These are phyloP conservation scores for Lamellibrachia satsuma DNA, from an alignment of 2,888 invertebrate genomes.

Conservation along the genomic window DNA sequence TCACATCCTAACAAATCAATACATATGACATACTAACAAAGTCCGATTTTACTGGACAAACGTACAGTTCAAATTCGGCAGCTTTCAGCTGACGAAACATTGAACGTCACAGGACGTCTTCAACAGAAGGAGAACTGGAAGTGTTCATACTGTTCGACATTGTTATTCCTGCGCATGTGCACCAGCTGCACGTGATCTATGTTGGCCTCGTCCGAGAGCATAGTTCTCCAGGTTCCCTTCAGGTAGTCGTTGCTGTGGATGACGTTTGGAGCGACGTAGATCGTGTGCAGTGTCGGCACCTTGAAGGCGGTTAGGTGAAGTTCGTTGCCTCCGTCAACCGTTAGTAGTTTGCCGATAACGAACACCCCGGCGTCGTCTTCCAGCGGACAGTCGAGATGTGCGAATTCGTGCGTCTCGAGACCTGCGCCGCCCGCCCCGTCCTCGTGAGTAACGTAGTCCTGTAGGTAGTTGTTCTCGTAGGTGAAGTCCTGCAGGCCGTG, in stretches of 20 bases:
- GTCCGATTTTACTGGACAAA: background rate
- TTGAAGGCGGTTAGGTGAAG: constrained; percentile 35
- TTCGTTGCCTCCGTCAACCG: constrained; percentile 30
- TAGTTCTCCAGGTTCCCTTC: constrained; percentile 45
- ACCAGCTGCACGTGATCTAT: constrained; percentile 43
- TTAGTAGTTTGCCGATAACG: constrained; percentile 39
- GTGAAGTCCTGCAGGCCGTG: constrained; percentile 46
- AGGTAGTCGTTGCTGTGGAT: constrained; percentile 39
- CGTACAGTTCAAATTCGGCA: background rate
- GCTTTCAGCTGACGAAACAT: background rate
- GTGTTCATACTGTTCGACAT: constrained; percentile 13
- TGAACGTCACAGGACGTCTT: background rate
- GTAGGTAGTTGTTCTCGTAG: constrained; percentile 42
- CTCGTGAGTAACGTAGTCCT: constrained; percentile 38
- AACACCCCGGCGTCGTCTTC: constrained; percentile 41
- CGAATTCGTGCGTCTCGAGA: constrained; percentile 43
- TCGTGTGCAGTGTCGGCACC: constrained; percentile 34
- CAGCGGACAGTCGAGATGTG: constrained; percentile 45
- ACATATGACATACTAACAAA: background rate
- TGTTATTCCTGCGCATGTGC: background rate
- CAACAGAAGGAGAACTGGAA: constrained; percentile 21
- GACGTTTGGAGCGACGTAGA: constrained; percentile 31
- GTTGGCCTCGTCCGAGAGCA: constrained; percentile 35
- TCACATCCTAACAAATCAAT: too few species aligned
- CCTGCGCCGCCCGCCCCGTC: constrained; percentile 39